Conservation (phyloP, 2,888 invertebrate species). For the Drosophila austrosaltans region DNA sequence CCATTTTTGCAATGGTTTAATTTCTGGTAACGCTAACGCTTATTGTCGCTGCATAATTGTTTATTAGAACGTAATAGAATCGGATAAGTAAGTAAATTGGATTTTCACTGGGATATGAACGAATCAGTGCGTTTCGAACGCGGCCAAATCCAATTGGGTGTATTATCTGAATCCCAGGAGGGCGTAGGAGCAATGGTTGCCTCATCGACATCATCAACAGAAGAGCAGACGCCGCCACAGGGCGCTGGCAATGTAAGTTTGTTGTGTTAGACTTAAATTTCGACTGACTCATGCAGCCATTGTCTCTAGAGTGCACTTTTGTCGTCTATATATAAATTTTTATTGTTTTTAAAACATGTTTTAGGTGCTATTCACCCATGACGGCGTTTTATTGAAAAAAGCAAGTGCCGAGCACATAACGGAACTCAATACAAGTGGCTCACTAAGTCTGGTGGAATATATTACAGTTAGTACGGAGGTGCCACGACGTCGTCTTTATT, state of each 20-base stretch:
- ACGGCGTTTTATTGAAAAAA: conserved; percentile 89
- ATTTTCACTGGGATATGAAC: conserved; percentile 58
- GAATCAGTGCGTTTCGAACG: conserved; percentile 76
- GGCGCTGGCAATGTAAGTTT: conserved; percentile 71
- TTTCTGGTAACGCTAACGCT: conserved; percentile 13
- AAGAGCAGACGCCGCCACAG: conserved; percentile 23
- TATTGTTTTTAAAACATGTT: background rate
- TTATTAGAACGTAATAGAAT: conserved; percentile 56
- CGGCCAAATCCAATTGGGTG: conserved; percentile 70
- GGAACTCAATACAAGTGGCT: conserved; percentile 86
- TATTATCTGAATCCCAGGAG: conserved; percentile 61
- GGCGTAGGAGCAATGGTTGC: conserved; percentile 16
- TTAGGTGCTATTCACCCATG: conserved; percentile 90
- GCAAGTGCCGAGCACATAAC: conserved; percentile 86
- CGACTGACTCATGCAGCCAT: conserved; percentile 54
- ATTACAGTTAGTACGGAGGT: conserved; percentile 59
- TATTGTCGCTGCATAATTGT: conserved; percentile 50
- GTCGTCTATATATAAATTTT: too few relatives aligned
- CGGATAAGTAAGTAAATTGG: conserved; percentile 2
- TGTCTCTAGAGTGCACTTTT: background rate
- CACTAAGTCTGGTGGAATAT: conserved; percentile 81
- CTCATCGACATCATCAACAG: conserved; percentile 10
- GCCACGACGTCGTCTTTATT: conserved; percentile 85
- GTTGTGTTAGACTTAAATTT: background rate
- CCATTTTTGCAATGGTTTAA: background rate